Evolutionary conservation across 2,888 invertebrate species (phyloP).

Genomic region (Norana najaformis): DNA sequence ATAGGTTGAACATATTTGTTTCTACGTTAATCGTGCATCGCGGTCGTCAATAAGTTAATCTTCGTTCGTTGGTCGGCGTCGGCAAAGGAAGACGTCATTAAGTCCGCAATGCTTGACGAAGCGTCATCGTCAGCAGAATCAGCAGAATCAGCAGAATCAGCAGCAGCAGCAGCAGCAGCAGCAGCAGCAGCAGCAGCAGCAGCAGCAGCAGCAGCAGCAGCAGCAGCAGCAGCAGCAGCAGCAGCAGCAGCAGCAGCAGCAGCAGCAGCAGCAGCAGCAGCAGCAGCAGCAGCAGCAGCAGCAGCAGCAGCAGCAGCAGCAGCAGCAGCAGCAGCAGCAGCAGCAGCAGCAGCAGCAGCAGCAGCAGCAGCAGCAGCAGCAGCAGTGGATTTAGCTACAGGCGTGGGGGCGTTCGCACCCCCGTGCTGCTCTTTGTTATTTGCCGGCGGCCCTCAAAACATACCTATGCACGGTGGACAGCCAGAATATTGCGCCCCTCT

Average conservation of each 20-base stretch:
- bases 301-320: slow-evolving; percentile 38
- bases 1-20: no score
- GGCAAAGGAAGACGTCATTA: neutral
- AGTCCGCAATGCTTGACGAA: neutral
- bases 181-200: no score
- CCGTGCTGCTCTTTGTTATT: no score
- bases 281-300: slow-evolving; percentile 38
- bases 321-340: slow-evolving; percentile 39
- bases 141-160: neutral
- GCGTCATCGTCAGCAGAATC: neutral
- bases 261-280: slow-evolving; percentile 39
- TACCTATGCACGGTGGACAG: no score
- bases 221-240: slow-evolving; percentile 30
- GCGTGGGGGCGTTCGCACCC: no score
- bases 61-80: no score
- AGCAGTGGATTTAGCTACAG: slow-evolving; percentile 33
- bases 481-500: no score
- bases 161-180: neutral
- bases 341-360: slow-evolving; percentile 40
- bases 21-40: no score
- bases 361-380: slow-evolving; percentile 39
- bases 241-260: slow-evolving; percentile 35
- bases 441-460: neutral
- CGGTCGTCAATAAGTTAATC: no score
- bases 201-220: slow-evolving; percentile 30